phyloP scores from a whole-genome alignment of 35 echinoderm and acorn worm genomes.

The Ptychodera flava region DNA sequence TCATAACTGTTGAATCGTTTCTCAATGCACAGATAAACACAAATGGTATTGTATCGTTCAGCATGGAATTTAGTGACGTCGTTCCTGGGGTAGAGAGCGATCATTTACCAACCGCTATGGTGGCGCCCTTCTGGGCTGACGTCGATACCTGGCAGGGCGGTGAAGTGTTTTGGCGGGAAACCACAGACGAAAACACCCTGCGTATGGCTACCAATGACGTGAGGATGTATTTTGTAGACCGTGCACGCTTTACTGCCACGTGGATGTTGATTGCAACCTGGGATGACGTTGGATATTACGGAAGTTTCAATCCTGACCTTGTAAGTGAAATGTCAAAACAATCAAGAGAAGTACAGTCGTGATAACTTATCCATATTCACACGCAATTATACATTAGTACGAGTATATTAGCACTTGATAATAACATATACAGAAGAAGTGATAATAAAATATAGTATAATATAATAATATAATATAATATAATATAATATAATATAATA shows the following conservation, averaged over 20 bases:
- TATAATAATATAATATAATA: no score
- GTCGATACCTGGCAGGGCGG: neutral
- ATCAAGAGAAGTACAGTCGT: no score
- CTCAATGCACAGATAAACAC: constrained; percentile 13
- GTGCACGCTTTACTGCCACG: constrained; percentile 10
- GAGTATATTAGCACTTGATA: no score
- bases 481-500: no score
- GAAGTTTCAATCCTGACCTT: neutral
- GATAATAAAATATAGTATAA: no score
- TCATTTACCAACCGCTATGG: neutral
- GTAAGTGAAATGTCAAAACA: no score
- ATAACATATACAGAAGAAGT: no score
- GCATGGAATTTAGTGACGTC: neutral
- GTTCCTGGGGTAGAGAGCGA: neutral
- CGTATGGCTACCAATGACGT: constrained; percentile 18
- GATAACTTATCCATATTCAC: no score
- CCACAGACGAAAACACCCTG: constrained; percentile 22
- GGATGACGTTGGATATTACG: constrained; percentile 8
- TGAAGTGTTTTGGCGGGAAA: constrained; percentile 5
- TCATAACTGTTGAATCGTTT: neutral
- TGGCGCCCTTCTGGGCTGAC: constrained; percentile 38
- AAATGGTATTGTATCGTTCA: constrained; percentile 19
- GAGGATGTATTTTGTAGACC: constrained; percentile 55
- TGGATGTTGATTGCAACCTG: constrained; percentile 35
- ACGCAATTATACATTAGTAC: no score